These are phyloP conservation scores for Blastobasis adustella DNA, from an alignment of 2,888 invertebrate species.

Conservation along the genomic window DNA sequence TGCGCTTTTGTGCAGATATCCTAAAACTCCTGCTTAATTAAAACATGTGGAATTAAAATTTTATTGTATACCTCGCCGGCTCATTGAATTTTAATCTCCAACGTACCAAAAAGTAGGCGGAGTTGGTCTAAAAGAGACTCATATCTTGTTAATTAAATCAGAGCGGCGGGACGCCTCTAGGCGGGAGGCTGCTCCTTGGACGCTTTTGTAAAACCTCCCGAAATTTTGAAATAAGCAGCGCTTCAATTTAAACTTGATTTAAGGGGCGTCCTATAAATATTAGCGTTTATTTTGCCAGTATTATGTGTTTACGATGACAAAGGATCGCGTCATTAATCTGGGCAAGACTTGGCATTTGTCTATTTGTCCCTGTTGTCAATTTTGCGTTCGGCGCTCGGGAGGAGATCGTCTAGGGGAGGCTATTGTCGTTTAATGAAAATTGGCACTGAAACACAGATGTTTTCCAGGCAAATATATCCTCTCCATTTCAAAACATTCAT, in stretches of 20 bases:
- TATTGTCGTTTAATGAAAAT: too few species aligned
- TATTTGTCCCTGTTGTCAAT: too few species aligned
- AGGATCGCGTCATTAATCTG: slow-evolving; percentile 19
- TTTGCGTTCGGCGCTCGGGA: too few species aligned
- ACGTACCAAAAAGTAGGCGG: slow-evolving; percentile 64
- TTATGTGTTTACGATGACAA: slow-evolving; percentile 35
- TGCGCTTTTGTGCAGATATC: too few species aligned
- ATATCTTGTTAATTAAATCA: slow-evolving; percentile 75
- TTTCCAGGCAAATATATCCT: too few species aligned
- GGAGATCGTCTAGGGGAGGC: too few species aligned
- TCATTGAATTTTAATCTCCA: slow-evolving; percentile 67
- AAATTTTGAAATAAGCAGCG: slow-evolving; percentile 61
- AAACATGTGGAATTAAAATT: slow-evolving; percentile 30
- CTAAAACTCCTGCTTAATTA: slow-evolving; percentile 21
- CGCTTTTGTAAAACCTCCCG: slow-evolving; percentile 53
- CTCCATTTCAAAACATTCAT: too few species aligned
- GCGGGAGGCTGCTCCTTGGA: slow-evolving; percentile 47
- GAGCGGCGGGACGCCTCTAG: slow-evolving; percentile 59
- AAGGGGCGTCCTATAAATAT: slow-evolving; percentile 44
- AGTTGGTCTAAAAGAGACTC: slow-evolving; percentile 67
- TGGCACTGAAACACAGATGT: too few species aligned
- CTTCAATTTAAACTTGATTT: slow-evolving; percentile 65
- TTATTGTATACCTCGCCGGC: slow-evolving; percentile 52
- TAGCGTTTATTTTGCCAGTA: slow-evolving; percentile 37
- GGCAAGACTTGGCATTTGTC: too few species aligned